phyloP scores from a whole-genome alignment of 2,888 invertebrate genomes.

The Ephialtes manifestator region DNA sequence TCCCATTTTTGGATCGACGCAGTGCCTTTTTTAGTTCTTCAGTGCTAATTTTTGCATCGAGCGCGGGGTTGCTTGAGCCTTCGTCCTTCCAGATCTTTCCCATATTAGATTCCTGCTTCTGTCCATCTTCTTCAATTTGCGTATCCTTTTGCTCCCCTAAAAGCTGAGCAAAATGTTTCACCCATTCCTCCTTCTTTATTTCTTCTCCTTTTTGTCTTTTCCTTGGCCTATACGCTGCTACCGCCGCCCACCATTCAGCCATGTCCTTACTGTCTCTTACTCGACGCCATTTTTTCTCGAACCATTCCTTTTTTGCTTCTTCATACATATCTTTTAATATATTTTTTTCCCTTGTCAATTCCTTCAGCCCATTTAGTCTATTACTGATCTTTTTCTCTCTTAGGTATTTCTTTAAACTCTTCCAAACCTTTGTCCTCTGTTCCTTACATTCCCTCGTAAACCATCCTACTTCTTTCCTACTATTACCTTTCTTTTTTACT shows the following conservation, averaged over 20 bases:
- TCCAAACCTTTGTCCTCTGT: conserved; percentile 14
- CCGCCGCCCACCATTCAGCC: conserved; percentile 30
- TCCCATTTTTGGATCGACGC: background rate
- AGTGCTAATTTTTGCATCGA: conserved; percentile 9
- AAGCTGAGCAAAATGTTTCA: background rate
- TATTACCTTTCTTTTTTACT: background rate
- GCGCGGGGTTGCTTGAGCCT: background rate
- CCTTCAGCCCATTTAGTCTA: background rate
- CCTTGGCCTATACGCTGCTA: conserved; percentile 4
- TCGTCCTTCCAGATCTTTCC: background rate
- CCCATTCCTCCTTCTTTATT: conserved; percentile 25
- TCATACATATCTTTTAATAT: background rate
- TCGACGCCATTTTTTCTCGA: background rate
- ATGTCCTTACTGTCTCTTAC: conserved; percentile 6
- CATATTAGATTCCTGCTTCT: too few species aligned
- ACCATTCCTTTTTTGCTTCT: conserved; percentile 12
- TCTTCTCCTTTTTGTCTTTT: conserved; percentile 4
- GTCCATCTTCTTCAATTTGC: background rate
- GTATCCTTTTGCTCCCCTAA: background rate
- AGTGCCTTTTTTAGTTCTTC: conserved; percentile 6
- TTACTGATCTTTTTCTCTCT: conserved; percentile 5
- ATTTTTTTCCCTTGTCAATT: conserved; percentile 3
- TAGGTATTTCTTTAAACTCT: background rate
- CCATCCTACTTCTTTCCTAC: background rate
- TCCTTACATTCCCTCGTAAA: conserved; percentile 17